Evolutionary conservation across 2,797 vertebrate species (phyloP), one percentile per base, ranked within the genome.

Genomic region (Hoplostethus mediterraneus): DNA sequence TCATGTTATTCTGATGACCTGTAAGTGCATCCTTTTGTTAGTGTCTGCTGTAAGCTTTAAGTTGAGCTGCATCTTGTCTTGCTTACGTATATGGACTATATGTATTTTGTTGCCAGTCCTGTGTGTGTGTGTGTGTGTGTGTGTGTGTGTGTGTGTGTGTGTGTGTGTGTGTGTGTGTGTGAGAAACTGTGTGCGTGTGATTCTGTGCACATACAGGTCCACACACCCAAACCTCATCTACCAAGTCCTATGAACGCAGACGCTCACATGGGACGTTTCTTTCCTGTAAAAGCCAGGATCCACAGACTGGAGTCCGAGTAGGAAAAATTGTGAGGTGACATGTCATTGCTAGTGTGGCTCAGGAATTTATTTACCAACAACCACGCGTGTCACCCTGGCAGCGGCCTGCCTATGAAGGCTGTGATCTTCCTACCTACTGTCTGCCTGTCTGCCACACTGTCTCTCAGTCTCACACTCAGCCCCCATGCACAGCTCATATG

Each of bases 321-420:
- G 28, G 28, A 28, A 28, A 28, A 2, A 28, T 28, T 28, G 57
- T 31, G 57, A 77, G 73, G 42, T 42, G 52, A 80, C 60, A 40
- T 59, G 31, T 71, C 56, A 63, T 40, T 52, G 58, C 60, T 44
- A 28, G 21, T 57, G 52, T 60, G 74, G 36, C 56, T 14, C 45
- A 67, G 75, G 63, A 45, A 63, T 86, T 79, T 87, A 85, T 88
- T 86, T 88, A 85, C 78, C 73, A 79, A 56, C 62, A 71, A 36
- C 60, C 61, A 72, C 16, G 16, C 31, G 16, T 62, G 60, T 89
- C 82, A 79, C 60, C 77, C 42, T 78, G 67, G 36, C 62, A 60
- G 38, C 63, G 40, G 47, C 58, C 75, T 45, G 9, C 53, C 31
- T 65, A 52, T 71, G 67, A 44, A 63, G 62, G 56, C 63, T 61